Evolutionary conservation across 2,888 invertebrate species (phyloP), one percentile per base, ranked within the genome.

Genomic region (Drosophila tanythrix): DNA sequence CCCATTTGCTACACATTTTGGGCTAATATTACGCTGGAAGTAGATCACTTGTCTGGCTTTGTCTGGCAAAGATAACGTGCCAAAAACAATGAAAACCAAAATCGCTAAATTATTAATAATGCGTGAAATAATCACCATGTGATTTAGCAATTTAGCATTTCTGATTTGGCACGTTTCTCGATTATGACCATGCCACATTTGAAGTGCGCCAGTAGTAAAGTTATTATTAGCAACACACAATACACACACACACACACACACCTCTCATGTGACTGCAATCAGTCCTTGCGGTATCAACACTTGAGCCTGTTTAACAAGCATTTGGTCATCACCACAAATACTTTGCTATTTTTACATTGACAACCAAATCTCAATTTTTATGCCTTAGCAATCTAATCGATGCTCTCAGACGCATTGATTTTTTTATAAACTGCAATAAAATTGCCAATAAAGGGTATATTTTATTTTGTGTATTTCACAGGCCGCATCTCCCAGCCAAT

Each of bases 181-280:
- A 67, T 76, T 70, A 52, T 35, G 11, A 43, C 46, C 7, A 31
- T 15, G 51, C 8, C 27, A 18, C 33, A 46, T 15, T 46, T 46
- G 46, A 15, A 27, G 5, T 43, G 11, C 36, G n/a, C 13, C 21
- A 13, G 7, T 46, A 13, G 25, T 52, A 53, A n/a, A 61, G 7
- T 13, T 40, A 55, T 21, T 76, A 7, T 13, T 21, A 13, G 2
- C 15, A 46, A 43, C 1, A 13, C 21, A 21, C 21, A 18, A 38
- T 18, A 18, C 38, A 38, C 13, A 35, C 35, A 35, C 8, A 8
- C 18, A 18, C 18, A 38, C 35, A 15, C 1, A 21, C 43, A 55
- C 33, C 52, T 43, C 63, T 60, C 70, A 81, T 77, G 64, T 76
- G 72, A 72, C 67, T 77, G 48, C 56, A 77, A 70, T 78, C 77